Base-by-base conservation (phyloP, 1,140 invertebrate genomes). In the Branchinecta lynchi region DNA sequence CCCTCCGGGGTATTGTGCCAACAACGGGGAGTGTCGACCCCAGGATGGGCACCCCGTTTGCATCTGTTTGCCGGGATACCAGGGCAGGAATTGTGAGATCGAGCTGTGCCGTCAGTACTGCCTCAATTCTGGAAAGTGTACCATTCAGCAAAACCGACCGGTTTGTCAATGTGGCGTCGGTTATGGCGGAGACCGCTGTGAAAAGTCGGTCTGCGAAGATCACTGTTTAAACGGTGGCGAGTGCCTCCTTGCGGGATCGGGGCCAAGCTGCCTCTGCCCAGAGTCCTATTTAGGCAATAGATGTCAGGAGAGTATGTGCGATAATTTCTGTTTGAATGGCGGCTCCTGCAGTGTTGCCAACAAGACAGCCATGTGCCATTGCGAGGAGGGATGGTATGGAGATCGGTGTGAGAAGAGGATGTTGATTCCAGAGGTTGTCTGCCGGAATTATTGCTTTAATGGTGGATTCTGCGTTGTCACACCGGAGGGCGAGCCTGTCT, bases 261-360 rank as follows among this genome's bases (percentile, higher is more conserved):
- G 51, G 17, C 51, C 51, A 12, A 12, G 17, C 12, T 60, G 51
- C 17, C 1, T 20, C 51, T 60, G 51, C 6, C 12, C 12, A 3
- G 51, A 60, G 51, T 12, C 12, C 3, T 60, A 60, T 60, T 12
- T 20, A 3, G 51, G 51, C 17, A 6, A 60, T 15, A 12, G 51
- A 60, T 60, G 51, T 6, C 51, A 60, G 17, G 12, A 60, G 1
- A 20, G 51, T 3, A 20, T 60, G 51, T 60, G 51, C 51, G 51
- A 60, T 20, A 12, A 60, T 20, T 60, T 60, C 51, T 60, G 51
- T 60, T 60, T 60, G 51, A 60, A 60, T 60, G 51, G 51, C 6
- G 51, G 51, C 17, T 15, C 17, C 2, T 60, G 51, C 51, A 60
- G 51, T 60, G 51, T 60, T 60, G 51, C 17, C 51, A 60, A 60